Base-by-base conservation (phyloP, 1,140 invertebrate species). In the Diorhabda sublineata region DNA sequence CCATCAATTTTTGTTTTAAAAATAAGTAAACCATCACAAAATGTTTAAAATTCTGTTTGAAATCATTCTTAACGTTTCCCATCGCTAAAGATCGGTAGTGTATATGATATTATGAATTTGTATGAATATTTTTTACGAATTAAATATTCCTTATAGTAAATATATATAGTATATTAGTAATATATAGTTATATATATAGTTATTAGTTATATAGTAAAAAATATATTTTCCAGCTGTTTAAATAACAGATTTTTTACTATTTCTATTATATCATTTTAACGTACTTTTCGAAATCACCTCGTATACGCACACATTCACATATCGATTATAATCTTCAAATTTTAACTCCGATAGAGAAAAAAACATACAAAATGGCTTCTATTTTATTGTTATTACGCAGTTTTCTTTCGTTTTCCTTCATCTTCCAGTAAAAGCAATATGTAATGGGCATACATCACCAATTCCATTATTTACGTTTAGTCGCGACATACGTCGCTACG, bases 351-450 rank as follows among this genome's bases (percentile, higher is more conserved):
- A 26, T 26, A 26, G 26, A 26, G 26, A 26, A 26, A 26, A 26
- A 26, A 26, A 26, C 1, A 26, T 26, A 26, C 74, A 73, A 75
- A 75, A 75, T 75, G 74, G 72, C 70, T 63, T 66, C 70, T 67
- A 67, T 73, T 67, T 72, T 69, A 65, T 69, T 74, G 73, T 72
- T 73, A 73, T 74, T 66, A 67, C 68, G 64, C 71, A 63, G 44
- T 68, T 73, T 71, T 67, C 68, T 73, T 56, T 71, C 61, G 62
- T 64, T 68, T 71, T 65, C 64, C 70, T 65, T 71, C 64, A 42
- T 47, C 61, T 59, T 52, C 45, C 57, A 62, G 62, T 56, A 64
- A 52, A 72, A 52, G 64, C 61, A 74, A 71, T 72, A 69, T 69
- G 64, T 69, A 72, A 72, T 68, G 64, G 71, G 69, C 71, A 72